Evolutionary conservation across 2,888 invertebrate species (phyloP), one percentile per base, ranked within the genome.

Genomic region (Aphelenchoides bicaudatus): DNA sequence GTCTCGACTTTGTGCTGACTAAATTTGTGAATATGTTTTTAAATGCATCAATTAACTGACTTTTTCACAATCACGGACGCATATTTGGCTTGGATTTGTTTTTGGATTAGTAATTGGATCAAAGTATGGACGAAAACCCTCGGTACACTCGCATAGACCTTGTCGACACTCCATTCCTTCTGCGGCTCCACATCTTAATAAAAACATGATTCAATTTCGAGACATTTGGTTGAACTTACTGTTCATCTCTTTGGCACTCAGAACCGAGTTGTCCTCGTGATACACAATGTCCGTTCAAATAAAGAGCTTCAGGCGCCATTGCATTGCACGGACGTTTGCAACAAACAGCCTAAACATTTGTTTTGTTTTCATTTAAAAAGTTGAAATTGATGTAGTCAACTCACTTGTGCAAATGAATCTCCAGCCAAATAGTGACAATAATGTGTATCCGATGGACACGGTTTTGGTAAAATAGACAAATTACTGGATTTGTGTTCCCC

Each of bases 291-390:
- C 78, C 72, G 54, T 76, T 71, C 47, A 76, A 65, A 60, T 78
- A 77, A 29, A 77, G 66, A 0, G 77, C 75, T 53, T 78, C 74
- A 5, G 77, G 77, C 21, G 76, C 75, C 66, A 78, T 66, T 10
- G 78, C 66, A 58, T 78, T 78, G 53, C 77, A 77, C 0, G 77
- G 77, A n/a, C 77, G 63, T 37, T 77, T 71, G 49, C 77, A 77
- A 54, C 77, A 77, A 8, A 73, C 70, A 2, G 74, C 74, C 65
- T 73, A 31, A 31, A 21, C 39, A 10, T 1, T 19, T 47, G 27
- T 28, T 48, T 39, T 2, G 34, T n/a, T n/a, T 46, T 46, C 13
- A 6, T 16, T 21, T 6, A 43, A 16, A 43, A n/a, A n/a, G 3
- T 46, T 46, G 46, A 16, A 37, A 37, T 2, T 1, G 16, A 16